These are phyloP conservation scores for Bos indicus DNA, from an alignment of 2,113 vertebrate genomes.

Conservation along the genomic window DNA sequence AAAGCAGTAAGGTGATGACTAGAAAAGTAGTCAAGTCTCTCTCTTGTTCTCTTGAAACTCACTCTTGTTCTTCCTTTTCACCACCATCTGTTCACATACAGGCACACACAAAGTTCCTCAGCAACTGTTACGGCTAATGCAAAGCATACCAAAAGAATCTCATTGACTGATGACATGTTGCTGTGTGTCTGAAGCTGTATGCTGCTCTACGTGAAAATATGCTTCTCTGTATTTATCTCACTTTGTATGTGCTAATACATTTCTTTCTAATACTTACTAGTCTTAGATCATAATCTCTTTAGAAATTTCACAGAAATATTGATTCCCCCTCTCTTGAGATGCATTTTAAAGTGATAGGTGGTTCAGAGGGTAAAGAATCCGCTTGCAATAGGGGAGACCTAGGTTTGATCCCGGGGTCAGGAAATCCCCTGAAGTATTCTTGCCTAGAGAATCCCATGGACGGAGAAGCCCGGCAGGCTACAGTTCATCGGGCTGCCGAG, in stretches of 20 bases:
- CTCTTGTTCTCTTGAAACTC: background rate
- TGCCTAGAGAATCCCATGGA: background rate
- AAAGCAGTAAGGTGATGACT: background rate
- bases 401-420: background rate
- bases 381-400: background rate
- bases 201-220: background rate
- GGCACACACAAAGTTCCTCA: background rate
- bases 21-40: background rate
- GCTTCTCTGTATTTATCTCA: background rate
- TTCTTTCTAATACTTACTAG: background rate
- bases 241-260: background rate
- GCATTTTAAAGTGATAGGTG: background rate
- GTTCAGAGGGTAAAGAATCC: background rate
- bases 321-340: background rate
- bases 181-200: background rate
- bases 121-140: accelerated
- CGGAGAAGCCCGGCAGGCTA: background rate
- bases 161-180: background rate
- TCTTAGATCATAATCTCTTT: background rate
- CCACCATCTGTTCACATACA: background rate
- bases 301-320: background rate
- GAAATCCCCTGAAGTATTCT: background rate
- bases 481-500: background rate
- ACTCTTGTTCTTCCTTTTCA: background rate
- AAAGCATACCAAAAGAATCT: background rate